A percentile compares a stretch with the other conserved stretches of the same genome.
phyloP scores from a whole-genome alignment of 2,888 invertebrate species.

The Furcula furcula region DNA sequence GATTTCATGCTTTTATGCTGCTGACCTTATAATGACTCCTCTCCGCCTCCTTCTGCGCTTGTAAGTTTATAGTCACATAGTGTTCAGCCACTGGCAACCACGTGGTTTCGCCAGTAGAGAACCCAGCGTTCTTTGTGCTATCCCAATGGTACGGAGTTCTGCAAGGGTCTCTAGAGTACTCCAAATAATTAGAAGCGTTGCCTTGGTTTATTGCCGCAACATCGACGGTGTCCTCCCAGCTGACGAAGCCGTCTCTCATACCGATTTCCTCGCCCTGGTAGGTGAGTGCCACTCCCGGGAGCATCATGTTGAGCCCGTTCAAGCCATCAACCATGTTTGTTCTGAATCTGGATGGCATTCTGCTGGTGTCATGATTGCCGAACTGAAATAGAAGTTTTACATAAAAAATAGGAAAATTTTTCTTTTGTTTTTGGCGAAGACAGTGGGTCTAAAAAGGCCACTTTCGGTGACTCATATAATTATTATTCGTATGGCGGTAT shows the following conservation, averaged over 20 bases:
- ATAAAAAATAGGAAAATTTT: too few species aligned
- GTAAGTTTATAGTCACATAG: slow-evolving; percentile 80
- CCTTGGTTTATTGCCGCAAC: slow-evolving; percentile 79
- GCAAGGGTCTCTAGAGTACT: slow-evolving; percentile 80
- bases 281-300: slow-evolving; percentile 88
- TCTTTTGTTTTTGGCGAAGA: too few species aligned
- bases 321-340: slow-evolving; percentile 84
- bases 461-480: too few species aligned
- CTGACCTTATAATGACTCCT: slow-evolving; percentile 77
- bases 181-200: slow-evolving; percentile 64
- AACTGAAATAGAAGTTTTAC: too few species aligned
- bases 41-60: slow-evolving; percentile 61
- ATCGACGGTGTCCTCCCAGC: slow-evolving; percentile 80
- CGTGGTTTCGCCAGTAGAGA: slow-evolving; percentile 74
- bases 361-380: slow-evolving; percentile 85
- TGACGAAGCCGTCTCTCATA: slow-evolving; percentile 82
- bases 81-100: slow-evolving; percentile 86
- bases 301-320: slow-evolving; percentile 84
- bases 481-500: too few species aligned
- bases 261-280: slow-evolving; percentile 92
- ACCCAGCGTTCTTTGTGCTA: slow-evolving; percentile 77
- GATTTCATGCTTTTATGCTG: too few species aligned
- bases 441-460: too few species aligned
- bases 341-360: slow-evolving; percentile 83
- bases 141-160: slow-evolving; percentile 86